Evolutionary conservation across 2,797 vertebrate genomes (phyloP).

Genomic region (Choloepus didactylus): DNA sequence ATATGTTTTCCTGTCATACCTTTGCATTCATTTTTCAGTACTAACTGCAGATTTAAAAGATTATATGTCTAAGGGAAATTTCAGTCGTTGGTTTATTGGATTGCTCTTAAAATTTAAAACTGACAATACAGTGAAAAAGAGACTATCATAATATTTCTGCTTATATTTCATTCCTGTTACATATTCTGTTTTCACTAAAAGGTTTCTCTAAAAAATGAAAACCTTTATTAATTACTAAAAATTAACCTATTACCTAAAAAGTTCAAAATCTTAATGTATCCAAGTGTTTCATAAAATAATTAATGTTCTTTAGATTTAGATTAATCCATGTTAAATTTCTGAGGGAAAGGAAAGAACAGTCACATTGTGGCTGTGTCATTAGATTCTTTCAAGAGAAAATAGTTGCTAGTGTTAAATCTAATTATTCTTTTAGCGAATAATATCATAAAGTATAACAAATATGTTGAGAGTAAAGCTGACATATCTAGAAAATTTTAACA

Average conservation of each 20-base stretch:
- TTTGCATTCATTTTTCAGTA: neutral
- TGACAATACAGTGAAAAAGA: constrained; percentile 41
- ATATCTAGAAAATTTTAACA: neutral
- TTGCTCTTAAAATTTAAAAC: constrained; percentile 47
- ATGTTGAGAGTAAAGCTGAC: neutral
- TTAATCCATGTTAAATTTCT: constrained; percentile 50
- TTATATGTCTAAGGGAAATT: neutral
- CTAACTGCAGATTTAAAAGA: constrained; percentile 1
- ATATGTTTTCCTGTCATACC: neutral
- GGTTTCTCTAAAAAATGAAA: constrained; percentile 47
- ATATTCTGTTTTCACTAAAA: constrained; percentile 61
- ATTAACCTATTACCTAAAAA: constrained; percentile 71
- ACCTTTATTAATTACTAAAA: constrained; percentile 71
- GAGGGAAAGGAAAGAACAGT: constrained; percentile 41
- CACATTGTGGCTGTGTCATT: neutral
- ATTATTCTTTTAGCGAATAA: constrained; percentile 33
- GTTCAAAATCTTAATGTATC: constrained; percentile 66
- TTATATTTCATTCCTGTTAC: constrained; percentile 56
- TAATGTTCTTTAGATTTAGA: constrained; percentile 42
- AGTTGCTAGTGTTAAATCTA: constrained; percentile 51
- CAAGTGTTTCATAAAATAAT: constrained; percentile 73
- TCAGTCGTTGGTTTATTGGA: constrained; percentile 21
- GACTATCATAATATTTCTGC: constrained; percentile 74
- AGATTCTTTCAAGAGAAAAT: constrained; percentile 24
- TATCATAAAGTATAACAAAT: constrained; percentile 15